Base-by-base conservation (phyloP, 2,113 vertebrate genomes). In the Salvator merianae region DNA sequence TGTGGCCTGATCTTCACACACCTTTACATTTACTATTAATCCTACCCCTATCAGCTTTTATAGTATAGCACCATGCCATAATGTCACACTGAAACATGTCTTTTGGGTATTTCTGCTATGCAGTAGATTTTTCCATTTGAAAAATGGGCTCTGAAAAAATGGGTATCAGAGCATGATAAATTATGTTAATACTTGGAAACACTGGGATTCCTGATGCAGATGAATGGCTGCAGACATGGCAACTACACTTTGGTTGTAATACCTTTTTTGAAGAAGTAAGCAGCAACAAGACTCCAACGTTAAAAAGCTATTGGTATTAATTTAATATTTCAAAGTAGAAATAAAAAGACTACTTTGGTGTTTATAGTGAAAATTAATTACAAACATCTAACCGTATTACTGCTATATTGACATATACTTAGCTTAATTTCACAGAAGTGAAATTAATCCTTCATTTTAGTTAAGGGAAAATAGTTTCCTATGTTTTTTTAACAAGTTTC, bases 191-290 rank as follows among this genome's bases (percentile, higher is more conserved):
- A 47, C 10, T 47, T 47, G 5, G 43, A 53, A 76, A 53, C 43
- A 22, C 43, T 76, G 16, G 74, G 18, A 77, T 30, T 30, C n/a
- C 53, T 43, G 36, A 47, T 32, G 4, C 34, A 30, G 22, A 34
- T 2, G 34, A n/a, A 38, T 36, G 78, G 65, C 81, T 89, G 87
- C 79, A 84, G 82, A 88, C 87, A 73, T 65, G 76, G 66, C 63
- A 5, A 22, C 87, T 2, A 43, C 47, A 24, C 90, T 47, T 20
- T 32, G 65, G 88, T 87, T 87, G 74, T 84, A 77, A 79, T 73
- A 66, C 16, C 69, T 68, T 85, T 79, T 0, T 82, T 47, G 10
- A 47, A 47, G 40, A 78, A 91, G 24, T 7, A 38, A 62, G 79
- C 84, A 76, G 59, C 7, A 3, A 55, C 88, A 77, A 77, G 77